phyloP scores from a whole-genome alignment of 2,888 invertebrate genomes.

The Heliconius hortense region DNA sequence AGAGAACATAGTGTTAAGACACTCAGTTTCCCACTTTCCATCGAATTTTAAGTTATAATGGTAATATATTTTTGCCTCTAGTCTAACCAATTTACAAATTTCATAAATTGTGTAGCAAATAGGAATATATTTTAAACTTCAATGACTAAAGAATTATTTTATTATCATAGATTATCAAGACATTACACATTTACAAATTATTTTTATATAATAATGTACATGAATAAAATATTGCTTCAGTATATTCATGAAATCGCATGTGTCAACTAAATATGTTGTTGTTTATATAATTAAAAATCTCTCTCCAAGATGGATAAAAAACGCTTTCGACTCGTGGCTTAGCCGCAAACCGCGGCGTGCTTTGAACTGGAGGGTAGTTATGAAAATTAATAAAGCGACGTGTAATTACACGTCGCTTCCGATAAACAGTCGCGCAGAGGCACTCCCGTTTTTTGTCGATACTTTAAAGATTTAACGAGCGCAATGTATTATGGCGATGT shows the following conservation, averaged over 20 bases:
- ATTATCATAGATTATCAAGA: background rate
- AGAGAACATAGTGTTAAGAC: no score
- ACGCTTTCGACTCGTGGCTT: slow-evolving; percentile 49
- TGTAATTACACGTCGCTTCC: slow-evolving; percentile 82
- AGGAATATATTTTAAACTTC: background rate
- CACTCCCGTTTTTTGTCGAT: slow-evolving; percentile 47
- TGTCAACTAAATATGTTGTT: background rate
- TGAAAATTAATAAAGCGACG: slow-evolving; percentile 80
- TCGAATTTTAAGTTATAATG: background rate
- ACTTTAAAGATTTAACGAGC: slow-evolving; percentile 50
- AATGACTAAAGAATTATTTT: background rate
- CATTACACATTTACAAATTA: background rate
- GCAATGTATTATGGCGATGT: slow-evolving; percentile 37
- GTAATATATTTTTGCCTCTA: background rate
- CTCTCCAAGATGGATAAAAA: background rate
- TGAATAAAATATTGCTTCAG: background rate
- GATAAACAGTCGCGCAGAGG: slow-evolving; percentile 66
- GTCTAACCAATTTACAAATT: no score
- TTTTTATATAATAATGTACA: background rate
- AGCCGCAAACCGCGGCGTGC: slow-evolving; percentile 63
- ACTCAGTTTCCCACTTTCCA: no score
- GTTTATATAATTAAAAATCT: background rate
- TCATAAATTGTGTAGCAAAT: background rate
- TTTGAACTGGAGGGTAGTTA: slow-evolving; percentile 80
- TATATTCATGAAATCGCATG: background rate